phyloP scores from a whole-genome alignment of 1,140 invertebrate genomes.

The Agrilus planipennis region DNA sequence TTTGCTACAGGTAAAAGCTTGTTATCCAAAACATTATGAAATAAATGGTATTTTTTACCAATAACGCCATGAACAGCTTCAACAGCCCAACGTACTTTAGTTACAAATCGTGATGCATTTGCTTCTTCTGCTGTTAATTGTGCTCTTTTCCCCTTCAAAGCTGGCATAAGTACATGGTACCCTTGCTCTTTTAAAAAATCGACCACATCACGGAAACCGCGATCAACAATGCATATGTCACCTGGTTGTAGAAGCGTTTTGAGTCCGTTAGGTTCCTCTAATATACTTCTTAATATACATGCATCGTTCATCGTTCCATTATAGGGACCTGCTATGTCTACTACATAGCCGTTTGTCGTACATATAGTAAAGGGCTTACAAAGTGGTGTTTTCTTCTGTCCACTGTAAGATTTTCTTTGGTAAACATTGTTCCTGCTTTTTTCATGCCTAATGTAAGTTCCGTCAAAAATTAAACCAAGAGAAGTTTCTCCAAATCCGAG shows the following conservation, averaged over 20 bases:
- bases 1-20: slow-evolving; percentile 12
- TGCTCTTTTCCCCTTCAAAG: slow-evolving; percentile 21
- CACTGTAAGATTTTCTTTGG: too few relatives aligned
- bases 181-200: slow-evolving; percentile 13
- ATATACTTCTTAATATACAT: slow-evolving; percentile 17
- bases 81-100: slow-evolving; percentile 30
- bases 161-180: slow-evolving; percentile 23
- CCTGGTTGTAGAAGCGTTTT: slow-evolving; percentile 9
- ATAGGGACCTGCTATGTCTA: slow-evolving; percentile 21
- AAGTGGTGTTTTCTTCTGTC: too few relatives aligned
- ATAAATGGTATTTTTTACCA: slow-evolving; percentile 19
- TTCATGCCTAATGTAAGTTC: too few relatives aligned
- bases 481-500: too few relatives aligned
- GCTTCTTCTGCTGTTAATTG: slow-evolving; percentile 27
- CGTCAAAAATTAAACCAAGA: too few relatives aligned
- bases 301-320: slow-evolving; percentile 22
- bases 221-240: slow-evolving; percentile 23
- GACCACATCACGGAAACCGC: slow-evolving; percentile 25
- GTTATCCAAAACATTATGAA: slow-evolving; percentile 24
- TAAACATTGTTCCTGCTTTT: too few relatives aligned
- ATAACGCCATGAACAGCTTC: slow-evolving; percentile 33
- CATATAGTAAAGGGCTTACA: slow-evolving; percentile 23
- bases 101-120: slow-evolving; percentile 28
- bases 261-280: slow-evolving; percentile 10
- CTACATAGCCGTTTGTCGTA: slow-evolving; percentile 25